Evolutionary conservation across 92 coral and sea anemone species (phyloP).

Genomic region (Scolanthus callimorphus): DNA sequence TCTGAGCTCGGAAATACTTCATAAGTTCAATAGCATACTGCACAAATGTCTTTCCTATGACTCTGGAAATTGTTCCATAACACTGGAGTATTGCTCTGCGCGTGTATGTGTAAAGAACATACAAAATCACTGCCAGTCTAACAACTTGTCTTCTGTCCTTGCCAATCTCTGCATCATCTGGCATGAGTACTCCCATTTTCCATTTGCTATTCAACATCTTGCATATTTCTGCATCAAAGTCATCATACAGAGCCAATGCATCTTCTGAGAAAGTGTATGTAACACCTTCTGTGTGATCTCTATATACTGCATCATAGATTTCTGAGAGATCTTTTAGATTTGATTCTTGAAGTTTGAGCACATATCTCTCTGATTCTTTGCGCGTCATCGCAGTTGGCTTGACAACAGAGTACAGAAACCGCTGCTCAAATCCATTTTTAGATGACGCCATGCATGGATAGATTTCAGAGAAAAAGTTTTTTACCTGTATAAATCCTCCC

Average conservation of each 20-base stretch:
- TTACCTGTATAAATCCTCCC: constrained; percentile 61
- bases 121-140: constrained; percentile 40
- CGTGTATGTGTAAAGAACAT: constrained; percentile 47
- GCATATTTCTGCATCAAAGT: constrained; percentile 34
- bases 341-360: constrained; percentile 26
- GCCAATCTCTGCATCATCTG: constrained; percentile 38
- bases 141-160: constrained; percentile 48
- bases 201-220: constrained; percentile 36
- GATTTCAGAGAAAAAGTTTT: constrained; percentile 34
- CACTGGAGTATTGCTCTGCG: constrained; percentile 34
- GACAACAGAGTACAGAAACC: constrained; percentile 34
- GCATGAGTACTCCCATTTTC: constrained; percentile 17
- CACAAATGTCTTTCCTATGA: too few relatives aligned
- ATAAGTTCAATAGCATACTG: too few relatives aligned
- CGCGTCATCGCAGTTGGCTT: constrained; percentile 52
- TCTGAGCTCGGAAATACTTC: too few relatives aligned
- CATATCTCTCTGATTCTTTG: constrained; percentile 25
- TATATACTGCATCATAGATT: constrained; percentile 36
- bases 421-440: constrained; percentile 46
- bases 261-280: constrained; percentile 35
- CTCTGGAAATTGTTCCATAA: too few relatives aligned
- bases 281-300: constrained; percentile 45
- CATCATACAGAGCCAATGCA: constrained; percentile 30
- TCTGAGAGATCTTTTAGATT: constrained; percentile 41
- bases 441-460: constrained; percentile 39